Evolutionary conservation across 2,797 vertebrate genomes (phyloP).

Genomic region (Clarias pachynema): DNA sequence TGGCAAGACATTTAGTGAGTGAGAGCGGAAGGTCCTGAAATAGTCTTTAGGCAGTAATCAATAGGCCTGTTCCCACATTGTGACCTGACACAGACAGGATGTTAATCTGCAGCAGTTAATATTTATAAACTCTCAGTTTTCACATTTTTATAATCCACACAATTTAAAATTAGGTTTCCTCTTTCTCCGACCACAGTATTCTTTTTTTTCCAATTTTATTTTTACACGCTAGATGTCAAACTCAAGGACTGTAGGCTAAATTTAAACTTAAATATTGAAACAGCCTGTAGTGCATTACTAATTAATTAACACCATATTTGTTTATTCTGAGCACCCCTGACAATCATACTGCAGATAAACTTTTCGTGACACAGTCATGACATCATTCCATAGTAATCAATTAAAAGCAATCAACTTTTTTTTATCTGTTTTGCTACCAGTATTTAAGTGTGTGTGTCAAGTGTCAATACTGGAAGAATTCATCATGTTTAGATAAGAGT

Average conservation of each 20-base stretch:
- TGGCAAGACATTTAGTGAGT: not conserved
- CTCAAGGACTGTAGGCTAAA: not conserved
- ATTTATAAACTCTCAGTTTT: not conserved
- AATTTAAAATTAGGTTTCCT: not conserved
- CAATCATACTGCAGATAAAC: not conserved
- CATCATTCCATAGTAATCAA: not conserved
- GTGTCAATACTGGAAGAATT: not conserved
- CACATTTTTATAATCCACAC: not conserved
- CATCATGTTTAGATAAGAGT: not conserved
- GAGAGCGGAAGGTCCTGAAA: not conserved
- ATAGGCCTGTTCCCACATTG: constrained; percentile 3
- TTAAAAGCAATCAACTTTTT: not conserved
- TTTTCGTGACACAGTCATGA: not conserved
- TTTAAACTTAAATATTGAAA: not conserved
- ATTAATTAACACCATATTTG: not conserved
- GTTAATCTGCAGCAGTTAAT: not conserved
- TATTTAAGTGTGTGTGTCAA: too few species aligned
- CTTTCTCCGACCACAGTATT: not conserved
- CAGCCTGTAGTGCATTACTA: not conserved
- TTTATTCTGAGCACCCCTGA: not conserved
- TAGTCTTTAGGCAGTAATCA: not conserved
- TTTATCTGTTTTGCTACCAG: not conserved
- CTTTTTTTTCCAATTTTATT: not conserved
- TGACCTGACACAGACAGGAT: not conserved
- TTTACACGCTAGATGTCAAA: not conserved